Base-by-base conservation (phyloP, 2,888 invertebrate genomes). In the Mythimna albipuncta region DNA sequence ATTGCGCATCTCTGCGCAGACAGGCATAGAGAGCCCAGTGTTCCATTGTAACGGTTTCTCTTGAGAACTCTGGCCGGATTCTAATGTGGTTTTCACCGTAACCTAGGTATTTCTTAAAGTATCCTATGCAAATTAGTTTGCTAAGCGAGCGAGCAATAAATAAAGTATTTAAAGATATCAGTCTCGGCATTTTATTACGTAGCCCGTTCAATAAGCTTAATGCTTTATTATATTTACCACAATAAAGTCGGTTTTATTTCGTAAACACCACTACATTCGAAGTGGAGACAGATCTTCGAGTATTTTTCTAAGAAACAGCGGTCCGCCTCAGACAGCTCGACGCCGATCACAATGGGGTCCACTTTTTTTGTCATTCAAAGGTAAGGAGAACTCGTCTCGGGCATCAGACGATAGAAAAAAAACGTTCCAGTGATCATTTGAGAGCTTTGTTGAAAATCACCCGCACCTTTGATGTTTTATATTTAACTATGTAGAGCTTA, bases 321-420 rank as follows among this genome's bases (percentile, higher is more conserved):
- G 91, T 85, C 83, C 88, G 90, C 79, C 87, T 91, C 95, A 96
- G 96, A 96, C 96, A 90, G 96, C 95, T 91, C 94, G 96, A 92
- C 96, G 96, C 95, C 93, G 84, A 89, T 87, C 90, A 95, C 95
- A 95, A 95, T 94, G 90, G 94, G 85, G 86, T 89, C 90, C 86
- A 87, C 89, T 90, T 95, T 95, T 90, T 95, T 93, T 93, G 90
- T 91, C 89, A 88, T 88, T 89, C 83, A 86, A 89, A 91, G 90
- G 91, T 90, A 89, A 90, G 88, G 89, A 90, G 88, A 90, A 93
- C 92, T 89, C 91, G 91, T 91, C 91, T 91, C 90, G 89, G 87
- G 88, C 91, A 88, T 89, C 88, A 91, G 91, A 88, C 88, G 88
- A 87, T 90, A 92, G 90, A 93, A 93, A 94, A 94, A 91, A 85